Evolutionary conservation across 2,113 vertebrate species (phyloP).

Genomic region (Felis chaus): DNA sequence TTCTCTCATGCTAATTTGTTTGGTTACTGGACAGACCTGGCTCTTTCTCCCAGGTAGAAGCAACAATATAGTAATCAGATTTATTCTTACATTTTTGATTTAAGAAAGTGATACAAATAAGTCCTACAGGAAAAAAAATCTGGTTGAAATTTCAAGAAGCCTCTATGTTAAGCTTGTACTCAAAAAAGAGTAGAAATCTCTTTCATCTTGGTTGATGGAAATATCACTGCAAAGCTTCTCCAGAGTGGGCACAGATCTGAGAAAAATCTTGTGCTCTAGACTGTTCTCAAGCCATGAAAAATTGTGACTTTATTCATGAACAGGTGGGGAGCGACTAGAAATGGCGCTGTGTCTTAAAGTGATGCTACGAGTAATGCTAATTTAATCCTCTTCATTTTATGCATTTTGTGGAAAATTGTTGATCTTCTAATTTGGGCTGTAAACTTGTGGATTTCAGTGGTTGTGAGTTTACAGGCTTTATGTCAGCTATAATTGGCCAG

Average conservation of each 20-base stretch:
- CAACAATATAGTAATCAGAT: neutral
- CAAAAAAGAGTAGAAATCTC: neutral
- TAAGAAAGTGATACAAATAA: conserved; percentile 6
- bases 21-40: neutral
- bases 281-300: neutral
- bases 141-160: neutral
- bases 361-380: neutral
- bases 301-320: neutral
- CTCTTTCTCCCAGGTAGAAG: neutral
- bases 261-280: neutral
- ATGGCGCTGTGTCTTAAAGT: neutral
- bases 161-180: neutral
- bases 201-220: neutral
- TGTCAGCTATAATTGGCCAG: neutral
- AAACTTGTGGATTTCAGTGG: neutral
- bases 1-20: neutral
- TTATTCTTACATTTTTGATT: neutral
- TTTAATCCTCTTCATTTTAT: conserved; percentile 2
- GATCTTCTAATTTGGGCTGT: neutral
- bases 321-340: neutral
- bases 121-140: neutral
- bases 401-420: conserved; percentile 8
- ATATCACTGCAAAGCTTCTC: neutral
- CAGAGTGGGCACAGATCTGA: neutral
- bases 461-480: neutral